Conservation (phyloP, 2,113 vertebrate species). For the Rhombomys opimus region DNA sequence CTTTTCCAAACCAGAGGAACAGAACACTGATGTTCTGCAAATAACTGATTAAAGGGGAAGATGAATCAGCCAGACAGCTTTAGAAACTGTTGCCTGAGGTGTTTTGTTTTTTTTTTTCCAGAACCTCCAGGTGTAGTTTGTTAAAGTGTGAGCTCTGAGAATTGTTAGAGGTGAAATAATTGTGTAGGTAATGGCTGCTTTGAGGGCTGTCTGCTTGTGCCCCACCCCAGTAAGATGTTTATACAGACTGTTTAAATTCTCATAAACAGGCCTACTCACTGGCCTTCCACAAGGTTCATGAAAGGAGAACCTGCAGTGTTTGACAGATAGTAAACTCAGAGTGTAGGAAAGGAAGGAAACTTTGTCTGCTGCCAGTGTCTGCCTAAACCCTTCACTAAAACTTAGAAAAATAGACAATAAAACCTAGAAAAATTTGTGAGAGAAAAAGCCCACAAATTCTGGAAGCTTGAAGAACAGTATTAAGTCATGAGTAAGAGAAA, state of each 20-base stretch:
- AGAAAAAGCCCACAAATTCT: not conserved
- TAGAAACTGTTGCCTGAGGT: not conserved
- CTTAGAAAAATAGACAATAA: not conserved
- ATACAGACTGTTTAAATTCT: rapidly evolving
- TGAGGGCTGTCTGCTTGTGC: not conserved
- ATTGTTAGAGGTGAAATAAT: not conserved
- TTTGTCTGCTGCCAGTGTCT: not conserved
- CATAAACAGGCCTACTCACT: rapidly evolving
- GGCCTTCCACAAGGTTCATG: not conserved
- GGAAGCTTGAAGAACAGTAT: not conserved
- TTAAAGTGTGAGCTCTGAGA: not conserved
- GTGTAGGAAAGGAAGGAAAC: not conserved
- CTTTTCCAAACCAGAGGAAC: not conserved
- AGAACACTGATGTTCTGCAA: not conserved
- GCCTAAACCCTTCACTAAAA: not conserved
- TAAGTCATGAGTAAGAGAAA: not conserved
- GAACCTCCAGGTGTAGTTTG: not conserved
- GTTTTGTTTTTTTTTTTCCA: not conserved
- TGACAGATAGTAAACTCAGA: not conserved
- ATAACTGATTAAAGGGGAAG: rapidly evolving
- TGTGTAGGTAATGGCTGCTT: not conserved
- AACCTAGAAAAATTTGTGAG: no score
- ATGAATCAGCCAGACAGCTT: rapidly evolving
- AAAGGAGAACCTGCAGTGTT: not conserved
- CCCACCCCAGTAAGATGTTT: not conserved